Evolutionary conservation across 2,888 invertebrate species (phyloP).

Genomic region (Drosophila limbata): DNA sequence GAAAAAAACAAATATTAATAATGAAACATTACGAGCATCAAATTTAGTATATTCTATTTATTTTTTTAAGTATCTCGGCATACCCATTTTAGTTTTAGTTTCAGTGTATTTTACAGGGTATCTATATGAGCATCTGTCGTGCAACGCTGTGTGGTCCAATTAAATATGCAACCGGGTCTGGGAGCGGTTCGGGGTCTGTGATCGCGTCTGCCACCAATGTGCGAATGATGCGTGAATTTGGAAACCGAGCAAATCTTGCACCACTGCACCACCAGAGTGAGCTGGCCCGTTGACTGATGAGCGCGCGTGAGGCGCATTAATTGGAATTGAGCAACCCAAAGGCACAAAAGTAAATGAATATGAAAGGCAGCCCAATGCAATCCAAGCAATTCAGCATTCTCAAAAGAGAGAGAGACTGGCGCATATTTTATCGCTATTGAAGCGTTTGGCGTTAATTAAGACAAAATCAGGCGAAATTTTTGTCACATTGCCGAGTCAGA

Average conservation of each 20-base stretch:
- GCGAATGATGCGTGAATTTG: slow-evolving; percentile 84
- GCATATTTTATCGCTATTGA: slow-evolving; percentile 85
- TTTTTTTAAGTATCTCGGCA: not conserved
- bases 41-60: not conserved
- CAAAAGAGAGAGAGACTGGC: slow-evolving; percentile 45
- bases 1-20: not conserved
- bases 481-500: slow-evolving; percentile 76
- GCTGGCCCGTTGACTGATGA: slow-evolving; percentile 72
- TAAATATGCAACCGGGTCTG: slow-evolving; percentile 74
- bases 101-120: slow-evolving; percentile 27
- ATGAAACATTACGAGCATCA: not conserved
- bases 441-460: slow-evolving; percentile 85
- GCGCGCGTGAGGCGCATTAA: slow-evolving; percentile 81
- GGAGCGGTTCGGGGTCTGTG: slow-evolving; percentile 39
- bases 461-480: slow-evolving; percentile 84
- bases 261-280: slow-evolving; percentile 7
- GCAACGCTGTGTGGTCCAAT: slow-evolving; percentile 82
- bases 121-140: slow-evolving; percentile 42
- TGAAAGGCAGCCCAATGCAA: slow-evolving; percentile 15
- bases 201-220: slow-evolving; percentile 70
- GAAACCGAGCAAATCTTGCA: slow-evolving; percentile 66
- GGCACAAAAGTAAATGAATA: slow-evolving; percentile 1
- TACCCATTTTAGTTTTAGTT: too few species aligned
- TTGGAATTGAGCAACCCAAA: slow-evolving; percentile 72
- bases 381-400: slow-evolving; percentile 24